Percentiles rank a stretch among this genome's conserved stretches.
Evolutionary conservation across 2,113 vertebrate genomes (phyloP).

Genomic region (Varanus komodoensis): DNA sequence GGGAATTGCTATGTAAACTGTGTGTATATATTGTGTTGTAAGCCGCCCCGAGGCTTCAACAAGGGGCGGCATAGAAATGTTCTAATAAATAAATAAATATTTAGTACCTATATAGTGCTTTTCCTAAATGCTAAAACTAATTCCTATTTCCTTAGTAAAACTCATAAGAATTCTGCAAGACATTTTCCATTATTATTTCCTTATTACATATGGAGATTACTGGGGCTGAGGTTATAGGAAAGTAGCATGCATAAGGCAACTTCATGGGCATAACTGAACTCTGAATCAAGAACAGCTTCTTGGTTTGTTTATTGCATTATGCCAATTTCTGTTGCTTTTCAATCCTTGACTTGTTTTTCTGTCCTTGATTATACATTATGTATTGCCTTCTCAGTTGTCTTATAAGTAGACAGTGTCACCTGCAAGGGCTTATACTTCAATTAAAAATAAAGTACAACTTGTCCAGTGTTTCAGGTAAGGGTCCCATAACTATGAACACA

Average conservation of each 20-base stretch:
- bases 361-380: not conserved
- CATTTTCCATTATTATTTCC: not conserved
- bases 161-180: not conserved
- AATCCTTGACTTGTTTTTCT: not conserved
- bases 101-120: not conserved
- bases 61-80: too few relatives aligned
- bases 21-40: too few relatives aligned
- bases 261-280: not conserved
- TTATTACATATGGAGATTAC: not conserved
- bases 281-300: too few relatives aligned
- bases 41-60: too few relatives aligned
- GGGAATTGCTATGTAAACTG: not conserved
- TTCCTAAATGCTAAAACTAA: not conserved
- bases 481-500: not conserved
- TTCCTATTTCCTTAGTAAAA: not conserved
- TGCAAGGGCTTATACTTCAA: not conserved
- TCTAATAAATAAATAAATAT: too few relatives aligned
- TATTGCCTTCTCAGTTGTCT: not conserved
- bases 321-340: not conserved
- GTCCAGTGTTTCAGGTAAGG: not conserved
- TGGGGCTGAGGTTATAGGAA: not conserved
- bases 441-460: not conserved
- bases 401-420: not conserved
- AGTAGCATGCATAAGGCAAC: not conserved
- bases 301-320: not conserved